Base-by-base conservation (phyloP, 53 echinoderm and acorn worm genomes). In the Astropecten irregularis region DNA sequence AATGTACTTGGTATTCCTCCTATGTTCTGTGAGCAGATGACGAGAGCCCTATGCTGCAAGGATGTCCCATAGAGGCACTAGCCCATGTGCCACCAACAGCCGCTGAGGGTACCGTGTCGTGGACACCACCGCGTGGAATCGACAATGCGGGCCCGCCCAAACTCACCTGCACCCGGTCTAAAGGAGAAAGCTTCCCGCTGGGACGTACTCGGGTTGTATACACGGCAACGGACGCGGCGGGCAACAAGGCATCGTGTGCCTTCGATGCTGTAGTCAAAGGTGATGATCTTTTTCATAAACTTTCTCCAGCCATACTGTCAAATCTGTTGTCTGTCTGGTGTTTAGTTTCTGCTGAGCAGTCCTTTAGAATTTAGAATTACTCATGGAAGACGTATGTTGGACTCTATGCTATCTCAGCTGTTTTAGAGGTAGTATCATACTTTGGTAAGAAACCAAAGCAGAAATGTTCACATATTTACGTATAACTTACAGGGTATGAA, bases 151-250 rank as follows among this genome's bases (percentile, higher is more conserved):
- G 84, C 3, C 81, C 76, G 10, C 76, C 88, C 52, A 77, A 77
- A 58, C 37, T 84, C 51, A 71, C 84, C 37, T 84, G 88, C 31
- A 88, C 84, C 0, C 91, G 87, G 47, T 69, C 74, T 13, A 53
- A 66, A 26, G 88, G 84, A 16, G 48, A 87, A 57, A 34, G 37
- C 48, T 91, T 88, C 59, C 81, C 84, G 19, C 79, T 91, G 53
- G 91, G 91, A 1, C 69, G 44, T 33, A 91, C 91, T 8, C 60
- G 69, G 22, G 88, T 91, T 42, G 77, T 83, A 38, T 91, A 88
- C 40, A 88, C 91, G 27, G 91, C 91, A 31, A 84, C 69, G 20
- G 91, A 91, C 31, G 76, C 58, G 68, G 84, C 88, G 2, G 91
- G 91, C 25, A 91, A 91, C 66, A 53, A 52, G 21, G 91, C 88